phyloP scores from a whole-genome alignment of 2,888 invertebrate genomes.

The Watsonalla cultraria region DNA sequence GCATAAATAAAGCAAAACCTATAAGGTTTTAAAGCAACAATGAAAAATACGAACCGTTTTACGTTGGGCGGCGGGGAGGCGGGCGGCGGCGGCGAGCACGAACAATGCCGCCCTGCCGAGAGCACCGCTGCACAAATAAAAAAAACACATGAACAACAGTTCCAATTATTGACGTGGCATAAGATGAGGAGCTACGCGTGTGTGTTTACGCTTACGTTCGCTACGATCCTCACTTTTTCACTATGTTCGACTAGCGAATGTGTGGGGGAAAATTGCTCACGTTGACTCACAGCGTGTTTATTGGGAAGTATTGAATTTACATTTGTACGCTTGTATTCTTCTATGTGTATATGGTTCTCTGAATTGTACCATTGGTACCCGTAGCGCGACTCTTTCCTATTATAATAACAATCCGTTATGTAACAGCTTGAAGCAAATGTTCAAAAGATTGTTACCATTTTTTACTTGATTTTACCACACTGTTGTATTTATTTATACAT shows the following conservation, averaged over 20 bases:
- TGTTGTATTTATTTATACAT: too few species aligned
- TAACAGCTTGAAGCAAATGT: too few species aligned
- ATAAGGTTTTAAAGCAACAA: conserved; percentile 77
- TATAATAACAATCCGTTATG: too few species aligned
- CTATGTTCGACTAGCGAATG: not conserved
- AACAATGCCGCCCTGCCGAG: conserved; percentile 66
- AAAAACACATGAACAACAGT: conserved; percentile 71
- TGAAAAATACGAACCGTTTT: conserved; percentile 78
- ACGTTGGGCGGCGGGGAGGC: conserved; percentile 48
- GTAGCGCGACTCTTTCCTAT: too few species aligned
- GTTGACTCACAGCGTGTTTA: not conserved
- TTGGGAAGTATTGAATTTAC: not conserved
- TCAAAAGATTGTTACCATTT: too few species aligned
- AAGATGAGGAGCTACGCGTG: conserved; percentile 51
- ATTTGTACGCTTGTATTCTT: not conserved
- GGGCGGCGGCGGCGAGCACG: conserved; percentile 41
- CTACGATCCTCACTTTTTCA: conserved; percentile 22
- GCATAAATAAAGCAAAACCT: conserved; percentile 76
- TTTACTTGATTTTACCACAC: too few species aligned
- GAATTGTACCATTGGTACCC: too few species aligned
- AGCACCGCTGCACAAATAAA: conserved; percentile 67
- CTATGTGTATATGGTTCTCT: too few species aligned
- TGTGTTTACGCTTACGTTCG: conserved; percentile 30
- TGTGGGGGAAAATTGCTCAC: conserved; percentile 7
- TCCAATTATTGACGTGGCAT: conserved; percentile 76